Conservation (phyloP, 2,113 vertebrate genomes). For the Orientallactaga bullata region DNA sequence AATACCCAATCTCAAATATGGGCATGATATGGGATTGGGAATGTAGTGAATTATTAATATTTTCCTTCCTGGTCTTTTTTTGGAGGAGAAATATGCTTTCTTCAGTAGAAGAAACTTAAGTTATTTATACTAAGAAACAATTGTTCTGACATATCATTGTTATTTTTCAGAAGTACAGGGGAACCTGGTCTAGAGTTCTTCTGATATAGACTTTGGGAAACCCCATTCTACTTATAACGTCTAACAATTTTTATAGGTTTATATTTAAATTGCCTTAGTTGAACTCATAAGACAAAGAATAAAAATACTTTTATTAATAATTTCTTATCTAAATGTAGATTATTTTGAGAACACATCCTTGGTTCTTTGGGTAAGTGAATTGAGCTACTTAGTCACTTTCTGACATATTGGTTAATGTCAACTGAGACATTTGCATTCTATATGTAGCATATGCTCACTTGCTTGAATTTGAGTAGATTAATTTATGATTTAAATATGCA, state of each 20-base stretch:
- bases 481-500: conserved; percentile 44
- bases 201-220: conserved; percentile 29
- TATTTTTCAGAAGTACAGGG: conserved; percentile 45
- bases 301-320: neutral
- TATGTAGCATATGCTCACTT: neutral
- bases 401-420: conserved; percentile 34
- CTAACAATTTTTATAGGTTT: conserved; percentile 43
- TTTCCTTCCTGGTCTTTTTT: conserved; percentile 24
- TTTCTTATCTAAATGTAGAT: conserved; percentile 30
- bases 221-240: conserved; percentile 9
- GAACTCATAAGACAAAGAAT: neutral
- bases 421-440: neutral
- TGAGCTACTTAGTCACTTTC: conserved; percentile 39
- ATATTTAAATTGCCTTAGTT: conserved; percentile 67
- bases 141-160: conserved; percentile 34
- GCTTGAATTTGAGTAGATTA: conserved; percentile 44
- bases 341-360: conserved; percentile 56
- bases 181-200: conserved; percentile 26
- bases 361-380: conserved; percentile 39
- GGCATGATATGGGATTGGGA: conserved; percentile 16
- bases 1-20: neutral
- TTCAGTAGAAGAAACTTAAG: neutral
- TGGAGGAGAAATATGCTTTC: conserved; percentile 19
- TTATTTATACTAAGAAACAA: conserved; percentile 26
- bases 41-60: conserved; percentile 33